These are phyloP conservation scores for Vesta saturnalis DNA, from an alignment of 2,888 invertebrate species.

Conservation along the genomic window DNA sequence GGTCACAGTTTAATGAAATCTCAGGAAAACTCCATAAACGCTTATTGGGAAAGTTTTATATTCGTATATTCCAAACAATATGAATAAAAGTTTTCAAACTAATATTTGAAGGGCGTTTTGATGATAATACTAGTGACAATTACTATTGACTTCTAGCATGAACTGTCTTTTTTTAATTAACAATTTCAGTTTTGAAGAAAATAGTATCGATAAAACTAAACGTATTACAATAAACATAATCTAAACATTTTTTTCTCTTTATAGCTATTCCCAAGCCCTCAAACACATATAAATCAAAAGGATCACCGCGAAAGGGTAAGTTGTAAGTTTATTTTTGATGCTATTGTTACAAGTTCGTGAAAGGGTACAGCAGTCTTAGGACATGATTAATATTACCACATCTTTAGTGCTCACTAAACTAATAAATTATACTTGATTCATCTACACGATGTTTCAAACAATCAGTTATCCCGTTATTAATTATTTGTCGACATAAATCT, in stretches of 20 bases:
- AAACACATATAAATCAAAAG: conserved; percentile 44
- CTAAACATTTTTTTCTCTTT: conserved; percentile 29
- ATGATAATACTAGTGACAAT: not conserved
- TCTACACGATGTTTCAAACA: conserved; percentile 29
- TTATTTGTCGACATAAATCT: conserved; percentile 32
- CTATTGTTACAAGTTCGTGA: conserved; percentile 18
- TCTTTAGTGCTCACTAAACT: conserved; percentile 27
- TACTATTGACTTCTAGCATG: no score
- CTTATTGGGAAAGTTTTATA: conserved; percentile 10
- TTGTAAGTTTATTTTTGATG: conserved; percentile 17
- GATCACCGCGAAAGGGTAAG: conserved; percentile 48
- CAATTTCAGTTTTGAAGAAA: no score
- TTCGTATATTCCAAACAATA: not conserved
- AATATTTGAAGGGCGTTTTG: not conserved
- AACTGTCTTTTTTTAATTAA: no score
- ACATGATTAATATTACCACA: conserved; percentile 24
- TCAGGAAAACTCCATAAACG: not conserved
- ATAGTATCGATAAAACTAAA: no score
- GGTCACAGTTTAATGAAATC: conserved; percentile 1
- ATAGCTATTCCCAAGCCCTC: conserved; percentile 49
- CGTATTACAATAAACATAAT: not conserved
- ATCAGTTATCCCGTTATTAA: conserved; percentile 39
- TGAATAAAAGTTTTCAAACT: conserved; percentile 8
- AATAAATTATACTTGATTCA: conserved; percentile 35
- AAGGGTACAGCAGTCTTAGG: conserved; percentile 10